Conservation (phyloP, 2,888 invertebrate genomes). For the Zaprionus lineosus region DNA sequence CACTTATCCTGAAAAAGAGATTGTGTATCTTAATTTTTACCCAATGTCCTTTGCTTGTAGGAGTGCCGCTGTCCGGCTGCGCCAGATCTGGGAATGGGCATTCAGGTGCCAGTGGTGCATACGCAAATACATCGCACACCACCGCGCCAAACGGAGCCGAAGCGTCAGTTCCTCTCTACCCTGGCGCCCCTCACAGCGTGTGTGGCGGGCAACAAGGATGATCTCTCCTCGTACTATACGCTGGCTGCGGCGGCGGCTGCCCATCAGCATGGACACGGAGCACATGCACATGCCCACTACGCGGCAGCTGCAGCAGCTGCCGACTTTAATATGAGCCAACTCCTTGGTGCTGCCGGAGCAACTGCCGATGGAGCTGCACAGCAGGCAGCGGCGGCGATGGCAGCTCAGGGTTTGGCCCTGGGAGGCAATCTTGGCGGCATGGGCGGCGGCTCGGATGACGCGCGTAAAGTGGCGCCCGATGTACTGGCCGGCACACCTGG, state of each 20-base stretch:
- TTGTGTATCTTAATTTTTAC: too few relatives aligned
- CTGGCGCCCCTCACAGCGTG: conserved; percentile 91
- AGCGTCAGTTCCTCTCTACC: conserved; percentile 90
- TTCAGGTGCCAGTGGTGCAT: conserved; percentile 83
- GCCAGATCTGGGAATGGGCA: conserved; percentile 85
- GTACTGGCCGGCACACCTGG: conserved; percentile 87
- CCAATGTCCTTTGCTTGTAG: conserved; percentile 50
- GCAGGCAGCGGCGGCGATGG: conserved; percentile 50
- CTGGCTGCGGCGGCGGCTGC: conserved; percentile 84
- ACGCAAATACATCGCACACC: conserved; percentile 82
- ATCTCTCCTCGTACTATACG: conserved; percentile 85
- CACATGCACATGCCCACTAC: conserved; percentile 55
- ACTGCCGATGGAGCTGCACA: conserved; percentile 49
- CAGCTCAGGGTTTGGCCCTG: conserved; percentile 47
- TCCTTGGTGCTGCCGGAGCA: conserved; percentile 53
- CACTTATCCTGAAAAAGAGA: not conserved
- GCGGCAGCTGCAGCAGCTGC: conserved; percentile 84
- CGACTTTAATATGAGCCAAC: conserved; percentile 85
- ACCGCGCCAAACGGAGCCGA: conserved; percentile 85
- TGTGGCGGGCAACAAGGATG: conserved; percentile 86
- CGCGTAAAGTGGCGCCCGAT: conserved; percentile 87
- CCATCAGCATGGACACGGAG: conserved; percentile 77
- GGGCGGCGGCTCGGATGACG: conserved; percentile 84
- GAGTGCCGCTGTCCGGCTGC: conserved; percentile 83
- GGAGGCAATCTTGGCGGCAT: conserved; percentile 3